Evolutionary conservation across 2,888 invertebrate genomes (phyloP), one percentile per base, ranked within the genome.

Genomic region (Prenolepis imparis): DNA sequence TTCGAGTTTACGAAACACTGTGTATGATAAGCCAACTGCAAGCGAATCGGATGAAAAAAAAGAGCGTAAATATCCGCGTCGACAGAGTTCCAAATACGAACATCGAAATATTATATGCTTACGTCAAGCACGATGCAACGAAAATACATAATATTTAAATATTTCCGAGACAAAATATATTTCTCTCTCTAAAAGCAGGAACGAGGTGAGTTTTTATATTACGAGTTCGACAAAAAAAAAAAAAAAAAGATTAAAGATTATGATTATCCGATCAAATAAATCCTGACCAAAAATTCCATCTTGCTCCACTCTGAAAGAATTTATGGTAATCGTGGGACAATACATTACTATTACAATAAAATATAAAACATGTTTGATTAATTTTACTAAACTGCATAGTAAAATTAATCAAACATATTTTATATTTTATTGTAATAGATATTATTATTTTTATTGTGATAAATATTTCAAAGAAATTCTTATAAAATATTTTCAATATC

Each of bases 71-170:
- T n/a, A 39, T 32, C 52, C 9, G 68, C 24, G n/a, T 4, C 15
- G 21, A 67, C 15, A 67, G 11, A 44, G 12, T 21, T 67, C 18
- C 24, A 67, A 67, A 67, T 39, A 55, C 11, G 52, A 67, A 24
- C 39, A 39, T 77, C 68, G 55, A 77, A 77, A 67, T 55, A 67
- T 67, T 24, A 39, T 24, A n/a, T 68, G 55, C 67, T 77, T 55
- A 28, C 55, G 68, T 52, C n/a, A 67, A 8, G 24, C 39, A 44
- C 32, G 44, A 63, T 44, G 21, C 15, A 28, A 39, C n/a, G n/a
- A 39, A 21, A 15, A 6, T 41, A 44, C 12, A 15, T 12, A 12
- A 28, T 39, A 28, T 77, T 77, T 68, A 68, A 68, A 55, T 68
- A 55, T 77, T 77, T 68, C 28, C 77, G 39, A 39, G 15, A 55